phyloP scores from a whole-genome alignment of 2,888 invertebrate species.

The Pristionchus maxplancki region DNA sequence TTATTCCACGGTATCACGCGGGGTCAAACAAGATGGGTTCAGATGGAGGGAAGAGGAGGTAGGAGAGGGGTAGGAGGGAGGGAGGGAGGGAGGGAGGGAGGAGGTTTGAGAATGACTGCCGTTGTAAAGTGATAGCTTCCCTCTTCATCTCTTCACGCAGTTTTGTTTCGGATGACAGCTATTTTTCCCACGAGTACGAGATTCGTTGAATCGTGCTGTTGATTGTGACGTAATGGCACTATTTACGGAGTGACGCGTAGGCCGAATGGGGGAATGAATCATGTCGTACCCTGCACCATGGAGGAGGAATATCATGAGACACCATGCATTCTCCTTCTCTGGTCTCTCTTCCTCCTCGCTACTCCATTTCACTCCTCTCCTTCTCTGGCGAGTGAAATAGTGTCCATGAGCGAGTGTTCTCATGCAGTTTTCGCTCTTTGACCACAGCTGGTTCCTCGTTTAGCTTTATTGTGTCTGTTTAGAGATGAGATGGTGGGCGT shows the following conservation, averaged over 20 bases:
- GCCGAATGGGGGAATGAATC: neutral
- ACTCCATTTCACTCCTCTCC: neutral
- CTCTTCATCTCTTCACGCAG: conserved; percentile 23
- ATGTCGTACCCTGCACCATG: neutral
- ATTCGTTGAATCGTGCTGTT: neutral
- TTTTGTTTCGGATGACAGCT: conserved; percentile 2
- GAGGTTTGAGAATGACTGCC: conserved; percentile 18
- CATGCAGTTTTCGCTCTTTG: conserved; percentile 28
- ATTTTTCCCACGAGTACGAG: neutral
- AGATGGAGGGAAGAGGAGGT: neutral
- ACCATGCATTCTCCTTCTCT: conserved; percentile 1
- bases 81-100: neutral
- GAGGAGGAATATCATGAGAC: conserved; percentile 27
- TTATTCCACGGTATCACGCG: conserved; percentile 12
- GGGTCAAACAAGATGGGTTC: conserved; percentile 24
- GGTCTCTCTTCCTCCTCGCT: neutral
- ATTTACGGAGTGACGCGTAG: neutral
- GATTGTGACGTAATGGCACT: neutral
- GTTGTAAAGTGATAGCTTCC: conserved; percentile 45
- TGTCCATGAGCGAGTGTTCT: conserved; percentile 22
- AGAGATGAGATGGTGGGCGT: neutral
- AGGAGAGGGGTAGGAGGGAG: neutral
- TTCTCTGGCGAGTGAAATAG: neutral
- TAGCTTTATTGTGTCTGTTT: neutral
- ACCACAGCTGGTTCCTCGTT: conserved; percentile 6